Base-by-base conservation (phyloP, 2,797 vertebrate genomes). In the Pachyuromys duprasi region DNA sequence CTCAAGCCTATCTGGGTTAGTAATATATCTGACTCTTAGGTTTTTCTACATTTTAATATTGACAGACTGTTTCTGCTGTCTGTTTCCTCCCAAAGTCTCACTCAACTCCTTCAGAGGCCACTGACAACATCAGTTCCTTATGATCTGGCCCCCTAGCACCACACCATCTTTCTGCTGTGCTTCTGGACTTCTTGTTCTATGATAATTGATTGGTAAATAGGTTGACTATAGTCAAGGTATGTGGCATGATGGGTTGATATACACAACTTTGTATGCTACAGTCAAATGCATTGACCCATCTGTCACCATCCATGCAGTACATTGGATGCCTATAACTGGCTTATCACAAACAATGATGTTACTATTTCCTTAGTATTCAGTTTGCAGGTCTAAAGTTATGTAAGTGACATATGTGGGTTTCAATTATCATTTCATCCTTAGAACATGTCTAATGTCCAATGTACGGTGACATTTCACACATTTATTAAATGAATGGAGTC, bases 401-500 rank as follows among this genome's bases (percentile, higher is more conserved):
- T 24, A 70, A 72, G n/a, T n/a, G 7, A 28, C 31, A 26, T 2
- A 0, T 76, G 31, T 26, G 28, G 67, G 15, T 93, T 93, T 92
- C 81, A 90, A 55, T 84, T 26, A 24, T 20, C 18, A 69, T 90
- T 88, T 90, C 24, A 90, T 63, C 36, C 5, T 22, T 70, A 22
- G 49, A 17, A 60, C 15, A 13, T 13, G 26, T 49, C n/a, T 42
- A 39, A 49, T 5, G 0, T 14, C 1, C 33, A 74, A 13, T 18
- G 18, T 63, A 3, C 33, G n/a, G 12, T 28, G 15, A 86, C 5
- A n/a, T n/a, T 86, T 94, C 28, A 89, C 24, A 62, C 15, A 84
- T 26, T 75, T 93, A 72, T 63, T 76, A 90, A 93, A 28, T 75
- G 69, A 89, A 74, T 96, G 17, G 36, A 78, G 80, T 79, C 13